phyloP scores from a whole-genome alignment of 2,888 invertebrate genomes.

The Philonicus albiceps region DNA sequence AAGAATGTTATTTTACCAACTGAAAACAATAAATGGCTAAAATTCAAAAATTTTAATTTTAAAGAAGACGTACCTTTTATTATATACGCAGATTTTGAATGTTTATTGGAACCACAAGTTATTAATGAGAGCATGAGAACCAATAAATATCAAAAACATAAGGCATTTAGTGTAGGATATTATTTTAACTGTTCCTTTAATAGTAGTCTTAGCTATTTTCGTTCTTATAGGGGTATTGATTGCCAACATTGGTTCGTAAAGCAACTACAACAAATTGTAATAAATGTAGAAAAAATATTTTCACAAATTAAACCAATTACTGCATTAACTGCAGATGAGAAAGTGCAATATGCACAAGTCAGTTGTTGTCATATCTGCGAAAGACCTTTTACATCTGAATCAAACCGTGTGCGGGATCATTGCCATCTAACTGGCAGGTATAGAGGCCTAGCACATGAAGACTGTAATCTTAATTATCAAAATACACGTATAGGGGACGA shows the following conservation, averaged over 20 bases:
- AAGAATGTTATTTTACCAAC: too few species aligned
- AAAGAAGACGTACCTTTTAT: too few species aligned
- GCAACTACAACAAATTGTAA: too few species aligned
- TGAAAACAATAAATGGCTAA: too few species aligned
- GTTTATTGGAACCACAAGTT: too few species aligned
- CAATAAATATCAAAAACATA: neutral
- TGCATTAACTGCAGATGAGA: conserved; percentile 1
- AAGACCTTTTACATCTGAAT: neutral
- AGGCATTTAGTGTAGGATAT: neutral
- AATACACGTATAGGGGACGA: conserved; percentile 40
- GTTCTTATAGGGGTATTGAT: neutral
- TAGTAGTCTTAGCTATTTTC: neutral
- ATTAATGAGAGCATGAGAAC: too few species aligned
- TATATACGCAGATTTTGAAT: too few species aligned
- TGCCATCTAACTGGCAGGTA: conserved; percentile 47
- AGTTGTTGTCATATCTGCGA: conserved; percentile 30
- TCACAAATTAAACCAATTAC: neutral
- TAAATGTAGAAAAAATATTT: neutral
- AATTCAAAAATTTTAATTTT: too few species aligned
- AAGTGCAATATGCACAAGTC: neutral
- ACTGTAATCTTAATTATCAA: conserved; percentile 49
- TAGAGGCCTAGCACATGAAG: conserved; percentile 47
- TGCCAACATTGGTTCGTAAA: too few species aligned
- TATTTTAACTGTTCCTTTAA: neutral
- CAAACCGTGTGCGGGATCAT: conserved; percentile 42